These are phyloP conservation scores for Python bivittatus DNA, from an alignment of 2,113 vertebrate genomes.

Conservation along the genomic window DNA sequence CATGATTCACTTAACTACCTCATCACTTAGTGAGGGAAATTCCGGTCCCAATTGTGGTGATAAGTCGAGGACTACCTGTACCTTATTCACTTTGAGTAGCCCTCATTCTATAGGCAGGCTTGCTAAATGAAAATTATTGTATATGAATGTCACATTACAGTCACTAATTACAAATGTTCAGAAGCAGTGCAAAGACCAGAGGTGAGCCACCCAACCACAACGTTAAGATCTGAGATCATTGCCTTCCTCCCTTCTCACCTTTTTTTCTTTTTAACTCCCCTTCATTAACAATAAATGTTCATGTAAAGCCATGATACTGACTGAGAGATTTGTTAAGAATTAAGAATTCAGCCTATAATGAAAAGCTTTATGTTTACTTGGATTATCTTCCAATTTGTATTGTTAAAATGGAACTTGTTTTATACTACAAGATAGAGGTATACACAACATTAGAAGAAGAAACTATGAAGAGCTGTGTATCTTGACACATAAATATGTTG, in stretches of 20 bases:
- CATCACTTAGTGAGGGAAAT: too few relatives aligned
- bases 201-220: background rate
- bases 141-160: background rate
- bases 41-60: too few relatives aligned
- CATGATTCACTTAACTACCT: too few relatives aligned
- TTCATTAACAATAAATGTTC: constrained; percentile 15
- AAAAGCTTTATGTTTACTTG: constrained; percentile 14
- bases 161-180: background rate
- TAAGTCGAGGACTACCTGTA: too few relatives aligned
- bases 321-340: constrained; percentile 15
- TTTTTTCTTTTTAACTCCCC: constrained; percentile 28
- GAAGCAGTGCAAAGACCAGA: background rate
- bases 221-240: background rate
- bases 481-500: background rate
- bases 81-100: background rate
- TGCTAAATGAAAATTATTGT: background rate
- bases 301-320: constrained; percentile 26
- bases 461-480: background rate
- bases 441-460: too few relatives aligned
- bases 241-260: background rate
- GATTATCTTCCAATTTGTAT: constrained; percentile 25
- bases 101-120: background rate
- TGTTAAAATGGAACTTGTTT: constrained; percentile 26
- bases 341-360: constrained; percentile 4
- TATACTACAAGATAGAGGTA: background rate